These are phyloP conservation scores for Excalfactoria chinensis DNA, from an alignment of 2,113 vertebrate genomes.

Conservation along the genomic window DNA sequence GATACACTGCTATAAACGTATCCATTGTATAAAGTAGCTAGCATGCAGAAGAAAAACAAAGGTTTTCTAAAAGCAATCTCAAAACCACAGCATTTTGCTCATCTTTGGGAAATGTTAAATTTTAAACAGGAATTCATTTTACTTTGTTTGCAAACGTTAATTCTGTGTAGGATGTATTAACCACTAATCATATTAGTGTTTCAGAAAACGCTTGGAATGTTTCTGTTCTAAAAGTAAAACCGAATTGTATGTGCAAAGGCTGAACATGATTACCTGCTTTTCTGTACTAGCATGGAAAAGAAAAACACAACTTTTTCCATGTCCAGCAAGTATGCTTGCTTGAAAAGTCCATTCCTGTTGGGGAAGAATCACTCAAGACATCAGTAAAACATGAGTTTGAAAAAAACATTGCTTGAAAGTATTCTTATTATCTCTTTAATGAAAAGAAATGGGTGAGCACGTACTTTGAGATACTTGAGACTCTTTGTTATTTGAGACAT, in stretches of 20 bases:
- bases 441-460: background rate
- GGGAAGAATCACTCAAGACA: background rate
- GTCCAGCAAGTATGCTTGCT: background rate
- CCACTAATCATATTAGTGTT: background rate
- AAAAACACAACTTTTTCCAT: background rate
- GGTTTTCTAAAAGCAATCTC: background rate
- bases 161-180: background rate
- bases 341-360: background rate
- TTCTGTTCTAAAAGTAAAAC: background rate
- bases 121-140: background rate
- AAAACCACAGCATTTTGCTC: background rate
- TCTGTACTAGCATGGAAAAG: background rate
- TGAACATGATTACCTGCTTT: background rate
- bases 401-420: background rate
- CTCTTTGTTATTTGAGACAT: background rate
- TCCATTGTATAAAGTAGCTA: background rate
- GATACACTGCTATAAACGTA: background rate
- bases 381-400: background rate
- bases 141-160: background rate
- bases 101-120: background rate
- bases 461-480: background rate
- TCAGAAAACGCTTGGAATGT: background rate
- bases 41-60: rapidly evolving
- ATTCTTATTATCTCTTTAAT: background rate
- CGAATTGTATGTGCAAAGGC: background rate